Conservation (phyloP, 1,140 invertebrate genomes). For the Oppia nitens region DNA sequence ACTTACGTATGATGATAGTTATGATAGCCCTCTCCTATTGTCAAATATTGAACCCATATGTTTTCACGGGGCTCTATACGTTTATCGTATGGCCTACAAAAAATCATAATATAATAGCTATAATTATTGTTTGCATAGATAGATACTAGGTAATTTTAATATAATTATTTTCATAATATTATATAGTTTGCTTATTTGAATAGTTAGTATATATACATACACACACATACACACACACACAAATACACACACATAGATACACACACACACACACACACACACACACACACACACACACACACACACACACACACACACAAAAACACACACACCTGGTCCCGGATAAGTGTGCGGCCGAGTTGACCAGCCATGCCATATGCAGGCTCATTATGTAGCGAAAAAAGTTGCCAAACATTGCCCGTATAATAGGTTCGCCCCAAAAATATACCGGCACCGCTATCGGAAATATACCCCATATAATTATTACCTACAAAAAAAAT, state of each 20-base stretch:
- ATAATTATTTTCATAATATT: conserved; percentile 35
- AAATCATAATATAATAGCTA: neutral
- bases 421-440: conserved; percentile 26
- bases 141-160: conserved; percentile 36
- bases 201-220: no score
- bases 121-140: neutral
- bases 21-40: conserved; percentile 34
- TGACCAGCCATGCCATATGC: conserved; percentile 69
- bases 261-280: no score
- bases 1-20: no score
- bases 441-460: conserved; percentile 60
- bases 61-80: conserved; percentile 37
- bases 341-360: conserved; percentile 36
- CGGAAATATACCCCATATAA: conserved; percentile 26
- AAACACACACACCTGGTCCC: conserved; percentile 26
- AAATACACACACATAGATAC: no score
- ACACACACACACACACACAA: no score
- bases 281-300: no score
- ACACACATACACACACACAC: no score
- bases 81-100: conserved; percentile 27
- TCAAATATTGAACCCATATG: conserved; percentile 30
- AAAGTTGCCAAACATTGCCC: conserved; percentile 28
- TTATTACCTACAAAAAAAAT: conserved; percentile 57
- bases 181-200: conserved; percentile 30
- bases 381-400: conserved; percentile 69